phyloP scores from a whole-genome alignment of 2,888 invertebrate genomes.

The Pollenia angustigena region DNA sequence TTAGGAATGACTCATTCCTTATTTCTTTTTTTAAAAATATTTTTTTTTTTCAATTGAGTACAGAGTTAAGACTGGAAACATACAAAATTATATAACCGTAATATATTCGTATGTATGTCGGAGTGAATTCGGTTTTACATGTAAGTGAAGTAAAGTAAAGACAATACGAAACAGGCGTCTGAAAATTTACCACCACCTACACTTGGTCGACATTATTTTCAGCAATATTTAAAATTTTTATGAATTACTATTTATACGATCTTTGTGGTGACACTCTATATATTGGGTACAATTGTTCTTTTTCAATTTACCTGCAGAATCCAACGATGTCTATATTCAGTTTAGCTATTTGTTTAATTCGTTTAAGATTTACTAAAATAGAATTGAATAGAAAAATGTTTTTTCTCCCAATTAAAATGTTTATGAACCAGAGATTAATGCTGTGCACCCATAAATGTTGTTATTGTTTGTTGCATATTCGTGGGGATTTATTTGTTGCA shows the following conservation, averaged over 20 bases:
- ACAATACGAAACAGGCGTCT: constrained; percentile 62
- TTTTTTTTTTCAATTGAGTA: constrained; percentile 39
- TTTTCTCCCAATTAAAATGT: constrained; percentile 59
- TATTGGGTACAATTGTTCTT: constrained; percentile 51
- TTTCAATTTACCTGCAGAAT: constrained; percentile 6
- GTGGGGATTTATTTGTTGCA: constrained; percentile 33
- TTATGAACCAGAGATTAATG: constrained; percentile 39
- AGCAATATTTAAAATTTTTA: constrained; percentile 60
- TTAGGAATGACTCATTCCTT: constrained; percentile 66
- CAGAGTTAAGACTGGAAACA: not conserved
- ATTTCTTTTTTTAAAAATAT: not conserved
- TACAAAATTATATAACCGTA: constrained; percentile 10
- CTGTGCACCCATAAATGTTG: constrained; percentile 24
- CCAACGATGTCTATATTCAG: constrained; percentile 2
- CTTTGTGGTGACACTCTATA: constrained; percentile 49
- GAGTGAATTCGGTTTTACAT: too few species aligned
- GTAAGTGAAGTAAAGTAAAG: constrained; percentile 12
- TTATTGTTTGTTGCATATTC: constrained; percentile 16
- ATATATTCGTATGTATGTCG: constrained; percentile 13
- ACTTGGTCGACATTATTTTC: constrained; percentile 52
- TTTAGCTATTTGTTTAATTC: constrained; percentile 30
- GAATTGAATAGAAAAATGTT: constrained; percentile 27
- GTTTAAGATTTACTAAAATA: constrained; percentile 20
- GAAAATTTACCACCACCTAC: constrained; percentile 68
- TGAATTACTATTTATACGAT: constrained; percentile 48